Base-by-base conservation (phyloP, 2,797 vertebrate species). In the Microtus obscurus region DNA sequence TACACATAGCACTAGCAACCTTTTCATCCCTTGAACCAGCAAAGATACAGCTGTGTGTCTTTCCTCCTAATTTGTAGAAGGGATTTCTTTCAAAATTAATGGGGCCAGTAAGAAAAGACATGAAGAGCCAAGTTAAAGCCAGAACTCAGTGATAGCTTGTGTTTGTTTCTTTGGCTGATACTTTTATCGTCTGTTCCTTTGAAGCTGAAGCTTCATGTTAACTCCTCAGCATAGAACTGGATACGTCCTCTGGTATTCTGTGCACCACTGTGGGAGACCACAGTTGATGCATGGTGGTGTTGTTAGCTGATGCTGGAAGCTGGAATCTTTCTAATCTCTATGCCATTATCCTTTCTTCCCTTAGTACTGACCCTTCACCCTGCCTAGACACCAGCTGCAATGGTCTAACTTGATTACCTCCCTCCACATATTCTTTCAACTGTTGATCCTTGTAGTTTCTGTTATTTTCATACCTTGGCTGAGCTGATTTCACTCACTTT, bases 31-130 rank as follows among this genome's bases (percentile, higher is more conserved):
- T 85, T 5, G 69, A 71, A 71, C 29, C 73, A 11, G 21, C 29
- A 61, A 86, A 95, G 48, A 59, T 53, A 34, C 6, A 45, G 51
- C 61, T 95, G 40, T 71, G 31, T 83, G n/a, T 63, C 71, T 56
- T 71, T 76, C 16, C 48, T 31, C 77, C 29, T 91, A 61, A 78
- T 81, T 92, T 94, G 45, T 82, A 69, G 3, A 65, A 29, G 23
- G 40, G 13, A 9, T 91, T 29, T 79, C 71, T 67, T 94, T 89
- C 12, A 65, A 92, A 89, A 71, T 93, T 67, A 78, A 40, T n/a
- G 63, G 69, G 23, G 69, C 37, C 78, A 78, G 56, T 61, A 76
- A 86, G 71, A 96, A 74, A 82, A 90, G 40, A 37, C 61, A 37
- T 67, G 6, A 91, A 78, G 31, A 87, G 48, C 21, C 63, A 61